Base-by-base conservation (phyloP, 2,888 invertebrate genomes). In the Lithodes maja region DNA sequence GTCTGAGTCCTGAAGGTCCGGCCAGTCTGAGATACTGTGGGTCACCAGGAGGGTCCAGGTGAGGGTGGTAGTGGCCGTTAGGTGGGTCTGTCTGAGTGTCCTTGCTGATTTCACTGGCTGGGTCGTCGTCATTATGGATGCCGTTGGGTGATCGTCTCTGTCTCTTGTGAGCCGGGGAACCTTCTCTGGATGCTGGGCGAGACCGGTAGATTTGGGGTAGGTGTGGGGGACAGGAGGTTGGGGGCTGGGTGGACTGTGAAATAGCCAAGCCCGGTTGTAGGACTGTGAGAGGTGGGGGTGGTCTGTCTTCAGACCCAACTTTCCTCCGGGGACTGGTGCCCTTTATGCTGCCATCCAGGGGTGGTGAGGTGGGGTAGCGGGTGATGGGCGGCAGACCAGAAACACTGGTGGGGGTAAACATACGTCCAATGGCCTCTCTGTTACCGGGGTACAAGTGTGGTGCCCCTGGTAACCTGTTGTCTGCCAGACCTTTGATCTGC, bases 401-500 rank as follows among this genome's bases (percentile, higher is more conserved):
- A 69, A 81, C 69, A 78, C 74, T 83, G 5, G 85, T 78, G 7
- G 85, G 81, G 85, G 85, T 82, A 78, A 54, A 74, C 17, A 54
- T 61, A 12, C 52, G 55, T 55, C 75, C 86, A n/a, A 54, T 49
- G 3, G 75, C 50, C 33, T 71, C 68, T 50, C 82, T 82, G 61
- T 75, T 54, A 15, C 78, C 75, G 7, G 54, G 80, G 9, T 71
- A 33, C 15, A 82, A 84, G 12, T 81, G 87, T 15, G 86, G 88
- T 9, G 87, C 86, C 69, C 90, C 90, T n/a, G 87, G 86, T 49
- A 91, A 77, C 15, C 90, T 68, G 75, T 91, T 91, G 93, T 98
- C 98, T 92, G 98, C 97, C 92, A 98, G 93, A 0, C 98, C 98
- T 53, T 97, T 95, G 87, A 98, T 97, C 94, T 97, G 97, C 75